Conservation (phyloP, 2,888 invertebrate species). For the Allacma fusca region DNA sequence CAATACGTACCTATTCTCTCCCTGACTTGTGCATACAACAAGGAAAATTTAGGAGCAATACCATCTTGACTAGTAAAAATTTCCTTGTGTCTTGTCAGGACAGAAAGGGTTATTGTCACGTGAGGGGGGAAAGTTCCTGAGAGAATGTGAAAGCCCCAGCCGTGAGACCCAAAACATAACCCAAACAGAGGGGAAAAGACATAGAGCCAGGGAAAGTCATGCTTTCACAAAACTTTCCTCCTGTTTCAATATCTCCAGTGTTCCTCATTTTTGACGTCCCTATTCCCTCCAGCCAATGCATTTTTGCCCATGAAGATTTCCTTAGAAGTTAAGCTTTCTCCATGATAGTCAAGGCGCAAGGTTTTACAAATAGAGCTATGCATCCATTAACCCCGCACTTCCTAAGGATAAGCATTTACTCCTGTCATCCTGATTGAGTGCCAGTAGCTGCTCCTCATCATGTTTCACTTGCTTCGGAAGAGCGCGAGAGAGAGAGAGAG, state of each 20-base stretch:
- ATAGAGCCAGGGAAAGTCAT: background rate
- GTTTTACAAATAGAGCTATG: too few species aligned
- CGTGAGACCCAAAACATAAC: too few species aligned
- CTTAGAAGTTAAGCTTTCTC: background rate
- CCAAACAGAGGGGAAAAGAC: background rate
- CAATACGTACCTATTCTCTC: background rate
- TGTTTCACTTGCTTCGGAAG: too few species aligned
- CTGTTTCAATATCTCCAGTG: background rate
- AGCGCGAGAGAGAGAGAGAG: too few species aligned
- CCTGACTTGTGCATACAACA: background rate
- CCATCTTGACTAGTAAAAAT: constrained; percentile 11
- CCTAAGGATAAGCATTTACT: too few species aligned
- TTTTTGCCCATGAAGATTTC: background rate
- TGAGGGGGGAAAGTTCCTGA: background rate
- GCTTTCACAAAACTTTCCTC: constrained; percentile 2
- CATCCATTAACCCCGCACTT: too few species aligned
- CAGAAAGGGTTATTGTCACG: constrained; percentile 11
- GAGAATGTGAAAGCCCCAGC: background rate
- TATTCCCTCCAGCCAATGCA: constrained; percentile 4
- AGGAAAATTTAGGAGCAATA: background rate
- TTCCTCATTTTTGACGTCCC: background rate
- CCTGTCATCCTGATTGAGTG: too few species aligned
- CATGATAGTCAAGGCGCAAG: too few species aligned
- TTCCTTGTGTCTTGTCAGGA: constrained; percentile 1
- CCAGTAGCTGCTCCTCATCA: too few species aligned